phyloP scores from a whole-genome alignment of 1,140 invertebrate genomes.

The Drosophila murphyi region DNA sequence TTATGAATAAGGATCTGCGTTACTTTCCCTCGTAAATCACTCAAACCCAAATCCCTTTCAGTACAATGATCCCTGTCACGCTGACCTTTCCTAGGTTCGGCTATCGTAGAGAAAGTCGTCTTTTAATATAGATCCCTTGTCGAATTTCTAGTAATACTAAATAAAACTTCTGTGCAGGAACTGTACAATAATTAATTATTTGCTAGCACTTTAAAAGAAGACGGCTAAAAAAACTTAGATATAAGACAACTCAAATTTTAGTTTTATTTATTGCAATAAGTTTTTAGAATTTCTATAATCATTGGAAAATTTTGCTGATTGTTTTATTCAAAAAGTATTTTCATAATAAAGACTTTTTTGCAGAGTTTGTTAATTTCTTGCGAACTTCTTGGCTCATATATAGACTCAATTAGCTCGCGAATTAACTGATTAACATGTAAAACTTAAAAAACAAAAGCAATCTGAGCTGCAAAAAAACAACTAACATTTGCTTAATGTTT shows the following conservation, averaged over 20 bases:
- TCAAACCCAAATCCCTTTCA: conserved; percentile 44
- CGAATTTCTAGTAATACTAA: neutral
- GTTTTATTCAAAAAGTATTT: no score
- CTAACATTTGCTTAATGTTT: neutral
- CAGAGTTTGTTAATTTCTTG: no score
- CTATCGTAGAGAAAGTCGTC: conserved; percentile 29
- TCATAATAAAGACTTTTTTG: no score
- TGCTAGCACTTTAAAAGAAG: no score
- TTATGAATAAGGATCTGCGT: conserved; percentile 26
- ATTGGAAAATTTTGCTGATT: no score
- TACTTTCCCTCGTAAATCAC: conserved; percentile 73
- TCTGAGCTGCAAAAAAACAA: neutral
- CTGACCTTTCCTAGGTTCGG: neutral
- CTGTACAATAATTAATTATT: no score
- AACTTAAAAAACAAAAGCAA: neutral
- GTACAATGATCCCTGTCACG: conserved; percentile 38
- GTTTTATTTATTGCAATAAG: no score
- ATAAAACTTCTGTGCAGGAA: no score
- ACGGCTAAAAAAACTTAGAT: no score
- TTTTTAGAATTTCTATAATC: no score
- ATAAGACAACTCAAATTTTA: no score
- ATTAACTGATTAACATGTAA: neutral
- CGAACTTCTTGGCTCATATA: no score
- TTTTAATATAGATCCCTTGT: conserved; percentile 6
- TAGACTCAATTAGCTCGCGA: neutral